phyloP scores from a whole-genome alignment of 1,140 invertebrate genomes.

The Drosophila equinoxialis region DNA sequence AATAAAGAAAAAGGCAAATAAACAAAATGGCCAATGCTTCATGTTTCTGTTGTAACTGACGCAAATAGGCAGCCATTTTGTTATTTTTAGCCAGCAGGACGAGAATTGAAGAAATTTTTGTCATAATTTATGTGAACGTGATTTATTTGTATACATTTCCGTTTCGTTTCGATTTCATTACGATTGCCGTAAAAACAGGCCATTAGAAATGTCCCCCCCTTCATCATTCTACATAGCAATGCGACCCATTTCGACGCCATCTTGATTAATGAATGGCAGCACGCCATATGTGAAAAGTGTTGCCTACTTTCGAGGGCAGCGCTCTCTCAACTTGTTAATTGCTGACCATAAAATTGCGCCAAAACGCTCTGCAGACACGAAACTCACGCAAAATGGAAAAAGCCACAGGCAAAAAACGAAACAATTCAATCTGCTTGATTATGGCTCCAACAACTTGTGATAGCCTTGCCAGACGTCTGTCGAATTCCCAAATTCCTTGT shows the following conservation, averaged over 20 bases:
- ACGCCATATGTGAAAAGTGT: slow-evolving; percentile 69
- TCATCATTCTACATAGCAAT: not conserved
- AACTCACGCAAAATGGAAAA: slow-evolving; percentile 31
- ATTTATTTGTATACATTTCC: slow-evolving; percentile 69
- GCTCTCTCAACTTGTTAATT: slow-evolving; percentile 65
- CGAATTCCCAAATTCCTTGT: slow-evolving; percentile 1
- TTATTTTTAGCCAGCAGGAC: slow-evolving; percentile 35
- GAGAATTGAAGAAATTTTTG: slow-evolving; percentile 22
- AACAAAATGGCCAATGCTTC: slow-evolving; percentile 30
- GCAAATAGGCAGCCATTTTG: slow-evolving; percentile 49
- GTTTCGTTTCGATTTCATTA: slow-evolving; percentile 67
- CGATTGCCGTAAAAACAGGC: slow-evolving; percentile 63
- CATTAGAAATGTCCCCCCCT: slow-evolving; percentile 26
- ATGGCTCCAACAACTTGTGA: not conserved
- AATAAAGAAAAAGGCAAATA: slow-evolving; percentile 30
- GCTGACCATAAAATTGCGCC: slow-evolving; percentile 60
- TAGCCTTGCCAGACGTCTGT: slow-evolving; percentile 10
- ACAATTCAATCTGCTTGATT: slow-evolving; percentile 55
- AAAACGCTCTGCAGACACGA: slow-evolving; percentile 58
- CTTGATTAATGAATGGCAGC: slow-evolving; percentile 66
- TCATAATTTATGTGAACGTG: slow-evolving; percentile 62
- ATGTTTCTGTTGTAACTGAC: slow-evolving; percentile 41
- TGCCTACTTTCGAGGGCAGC: slow-evolving; percentile 59
- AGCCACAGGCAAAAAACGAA: slow-evolving; percentile 16
- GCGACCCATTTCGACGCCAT: slow-evolving; percentile 24